phyloP scores from a whole-genome alignment of 2,797 vertebrate genomes.

The Typhlichthys eigenmanni region DNA sequence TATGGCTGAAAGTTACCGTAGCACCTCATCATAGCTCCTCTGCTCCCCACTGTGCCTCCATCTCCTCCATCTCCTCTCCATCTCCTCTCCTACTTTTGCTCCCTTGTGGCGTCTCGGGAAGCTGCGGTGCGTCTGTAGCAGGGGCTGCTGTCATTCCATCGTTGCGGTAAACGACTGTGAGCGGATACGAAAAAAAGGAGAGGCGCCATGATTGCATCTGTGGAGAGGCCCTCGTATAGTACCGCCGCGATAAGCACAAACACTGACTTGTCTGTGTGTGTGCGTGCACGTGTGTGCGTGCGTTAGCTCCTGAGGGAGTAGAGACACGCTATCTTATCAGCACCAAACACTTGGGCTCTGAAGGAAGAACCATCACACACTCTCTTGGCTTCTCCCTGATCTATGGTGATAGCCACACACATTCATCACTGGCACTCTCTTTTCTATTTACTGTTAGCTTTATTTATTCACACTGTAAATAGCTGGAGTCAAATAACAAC shows the following conservation, averaged over 20 bases:
- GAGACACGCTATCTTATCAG: slow-evolving; percentile 67
- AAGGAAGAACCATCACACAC: slow-evolving; percentile 58
- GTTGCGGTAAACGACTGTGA: slow-evolving; percentile 56
- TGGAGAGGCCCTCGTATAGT: slow-evolving; percentile 49
- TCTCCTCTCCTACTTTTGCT: slow-evolving; percentile 18
- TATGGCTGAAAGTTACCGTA: too few relatives aligned
- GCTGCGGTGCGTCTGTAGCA: slow-evolving; percentile 47
- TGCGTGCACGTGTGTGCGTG: slow-evolving; percentile 20
- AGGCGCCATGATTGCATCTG: slow-evolving; percentile 47
- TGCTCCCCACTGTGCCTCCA: slow-evolving; percentile 16
- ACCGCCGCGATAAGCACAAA: slow-evolving; percentile 67
- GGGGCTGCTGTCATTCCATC: slow-evolving; percentile 69
- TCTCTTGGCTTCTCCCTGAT: slow-evolving; percentile 54
- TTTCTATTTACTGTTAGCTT: not conserved
- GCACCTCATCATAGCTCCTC: not conserved
- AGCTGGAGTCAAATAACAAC: too few relatives aligned
- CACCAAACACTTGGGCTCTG: slow-evolving; percentile 63
- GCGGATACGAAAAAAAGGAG: slow-evolving; percentile 64
- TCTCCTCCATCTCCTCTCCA: slow-evolving; percentile 8
- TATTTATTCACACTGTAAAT: too few relatives aligned
- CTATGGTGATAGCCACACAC: slow-evolving; percentile 51
- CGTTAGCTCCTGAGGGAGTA: slow-evolving; percentile 44
- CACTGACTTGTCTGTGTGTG: slow-evolving; percentile 19
- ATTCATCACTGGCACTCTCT: slow-evolving; percentile 20
- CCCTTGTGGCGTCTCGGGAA: slow-evolving; percentile 18